phyloP scores from a whole-genome alignment of 1,140 invertebrate species.

The Lamellibrachia luymesi region DNA sequence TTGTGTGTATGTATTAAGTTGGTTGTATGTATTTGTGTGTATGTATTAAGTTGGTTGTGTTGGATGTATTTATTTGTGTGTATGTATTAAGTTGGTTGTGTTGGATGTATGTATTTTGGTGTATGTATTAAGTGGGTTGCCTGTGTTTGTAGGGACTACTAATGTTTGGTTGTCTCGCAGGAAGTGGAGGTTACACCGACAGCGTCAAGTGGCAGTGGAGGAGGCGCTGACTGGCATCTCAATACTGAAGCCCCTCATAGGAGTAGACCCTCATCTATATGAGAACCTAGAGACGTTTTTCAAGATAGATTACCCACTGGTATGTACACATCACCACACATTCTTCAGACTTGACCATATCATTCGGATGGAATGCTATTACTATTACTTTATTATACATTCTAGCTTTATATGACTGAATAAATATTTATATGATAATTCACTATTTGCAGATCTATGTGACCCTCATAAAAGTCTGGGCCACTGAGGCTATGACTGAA shows the following conservation, averaged over 20 bases:
- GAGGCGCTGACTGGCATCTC: conserved; percentile 79
- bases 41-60: too few species aligned
- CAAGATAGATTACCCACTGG: conserved; percentile 85
- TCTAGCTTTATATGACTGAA: neutral
- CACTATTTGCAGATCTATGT: neutral
- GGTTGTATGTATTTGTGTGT: neutral
- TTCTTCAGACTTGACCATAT: neutral
- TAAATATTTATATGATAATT: neutral
- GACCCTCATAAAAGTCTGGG: neutral
- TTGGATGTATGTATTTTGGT: too few species aligned
- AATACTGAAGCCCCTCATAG: conserved; percentile 93
- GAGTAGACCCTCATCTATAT: conserved; percentile 89
- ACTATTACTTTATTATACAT: neutral
- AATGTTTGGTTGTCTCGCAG: conserved; percentile 50
- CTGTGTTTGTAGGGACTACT: neutral
- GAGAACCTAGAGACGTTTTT: conserved; percentile 97
- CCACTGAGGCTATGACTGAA: neutral
- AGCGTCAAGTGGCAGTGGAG: conserved; percentile 64
- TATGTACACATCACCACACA: conserved; percentile 53
- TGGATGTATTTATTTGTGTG: too few species aligned
- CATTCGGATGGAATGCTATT: neutral
- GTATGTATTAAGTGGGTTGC: neutral
- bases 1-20: neutral
- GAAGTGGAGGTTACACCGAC: conserved; percentile 60
- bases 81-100: too few species aligned